Conservation (phyloP, 2,797 vertebrate species). For the Clarias platycephalus region DNA sequence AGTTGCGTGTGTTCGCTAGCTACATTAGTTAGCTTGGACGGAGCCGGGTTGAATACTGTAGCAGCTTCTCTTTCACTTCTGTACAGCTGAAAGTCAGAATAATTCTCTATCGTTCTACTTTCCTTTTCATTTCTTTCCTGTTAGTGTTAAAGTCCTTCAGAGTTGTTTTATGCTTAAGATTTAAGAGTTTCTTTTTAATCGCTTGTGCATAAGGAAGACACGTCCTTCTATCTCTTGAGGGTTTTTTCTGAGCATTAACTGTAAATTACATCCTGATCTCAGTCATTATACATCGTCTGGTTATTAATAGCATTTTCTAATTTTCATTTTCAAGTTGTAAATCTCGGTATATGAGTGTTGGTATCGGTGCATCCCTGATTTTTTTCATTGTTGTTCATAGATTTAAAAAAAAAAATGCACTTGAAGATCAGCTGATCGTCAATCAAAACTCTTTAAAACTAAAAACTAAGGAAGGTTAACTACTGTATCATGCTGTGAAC, state of each 20-base stretch:
- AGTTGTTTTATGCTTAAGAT: background rate
- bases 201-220: background rate
- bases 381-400: background rate
- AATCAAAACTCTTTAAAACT: background rate
- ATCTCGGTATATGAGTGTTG: background rate
- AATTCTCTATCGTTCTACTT: background rate
- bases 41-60: background rate
- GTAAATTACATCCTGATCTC: background rate
- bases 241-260: background rate
- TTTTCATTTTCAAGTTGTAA: background rate
- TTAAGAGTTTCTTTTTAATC: background rate
- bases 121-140: background rate
- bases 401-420: slow-evolving; percentile 1
- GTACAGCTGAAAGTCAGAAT: background rate
- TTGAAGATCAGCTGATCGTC: slow-evolving; percentile 5
- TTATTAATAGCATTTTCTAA: background rate
- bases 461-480: too few species aligned
- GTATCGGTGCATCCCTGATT: background rate
- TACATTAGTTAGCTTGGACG: background rate
- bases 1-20: background rate
- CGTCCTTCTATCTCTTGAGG: background rate
- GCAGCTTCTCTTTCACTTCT: background rate
- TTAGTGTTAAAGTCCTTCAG: background rate
- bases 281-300: background rate
- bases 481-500: slow-evolving; percentile 14